phyloP scores from a whole-genome alignment of 2,113 vertebrate genomes.

The Strix aluco region DNA sequence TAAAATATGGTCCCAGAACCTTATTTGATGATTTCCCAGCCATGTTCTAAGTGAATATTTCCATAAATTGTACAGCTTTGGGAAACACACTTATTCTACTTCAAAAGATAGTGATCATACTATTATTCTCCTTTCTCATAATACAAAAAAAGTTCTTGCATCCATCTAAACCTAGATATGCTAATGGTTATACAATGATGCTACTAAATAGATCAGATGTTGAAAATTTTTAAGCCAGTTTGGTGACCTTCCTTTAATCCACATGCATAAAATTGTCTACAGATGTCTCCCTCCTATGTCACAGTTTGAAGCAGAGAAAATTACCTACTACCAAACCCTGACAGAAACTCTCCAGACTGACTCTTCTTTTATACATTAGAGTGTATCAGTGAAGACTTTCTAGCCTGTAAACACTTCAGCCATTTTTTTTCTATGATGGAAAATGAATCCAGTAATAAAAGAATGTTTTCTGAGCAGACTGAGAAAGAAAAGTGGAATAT shows the following conservation, averaged over 20 bases:
- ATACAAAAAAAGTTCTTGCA: background rate
- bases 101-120: background rate
- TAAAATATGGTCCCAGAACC: background rate
- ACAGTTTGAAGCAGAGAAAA: background rate
- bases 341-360: background rate
- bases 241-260: background rate
- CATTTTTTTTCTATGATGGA: background rate
- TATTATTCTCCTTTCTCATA: background rate
- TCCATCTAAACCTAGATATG: background rate
- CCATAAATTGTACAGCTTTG: background rate
- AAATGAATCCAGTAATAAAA: background rate
- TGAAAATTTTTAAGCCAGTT: background rate
- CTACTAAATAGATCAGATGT: background rate
- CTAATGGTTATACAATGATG: background rate
- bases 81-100: background rate
- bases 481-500: background rate
- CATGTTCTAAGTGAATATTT: background rate
- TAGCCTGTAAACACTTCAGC: background rate
- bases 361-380: background rate
- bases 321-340: too few species aligned
- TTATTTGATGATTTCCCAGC: background rate
- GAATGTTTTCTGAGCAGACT: background rate
- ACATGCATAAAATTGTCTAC: rapidly evolving
- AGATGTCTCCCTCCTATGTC: background rate
- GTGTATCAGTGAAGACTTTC: background rate